Conservation (phyloP, 1,140 invertebrate genomes). For the Cardiocondyla obscurior region DNA sequence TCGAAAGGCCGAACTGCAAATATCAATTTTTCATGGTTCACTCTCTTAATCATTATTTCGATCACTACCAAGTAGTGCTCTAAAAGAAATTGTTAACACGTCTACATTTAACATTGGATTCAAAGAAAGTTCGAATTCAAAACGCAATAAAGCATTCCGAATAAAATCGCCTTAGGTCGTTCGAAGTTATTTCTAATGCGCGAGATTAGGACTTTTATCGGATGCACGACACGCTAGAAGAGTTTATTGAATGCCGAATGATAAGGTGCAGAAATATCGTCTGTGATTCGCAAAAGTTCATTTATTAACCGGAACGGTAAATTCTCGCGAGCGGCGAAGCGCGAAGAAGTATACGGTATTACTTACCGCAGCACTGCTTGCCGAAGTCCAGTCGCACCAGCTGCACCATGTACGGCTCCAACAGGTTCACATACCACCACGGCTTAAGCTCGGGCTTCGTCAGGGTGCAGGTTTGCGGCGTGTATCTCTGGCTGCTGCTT, state of each 20-base stretch:
- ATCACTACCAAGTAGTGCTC: background rate
- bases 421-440: slow-evolving; percentile 98
- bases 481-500: slow-evolving; percentile 93
- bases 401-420: slow-evolving; percentile 98
- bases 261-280: background rate
- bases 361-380: slow-evolving; percentile 95
- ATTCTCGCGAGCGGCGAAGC: background rate
- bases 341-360: slow-evolving; percentile 6
- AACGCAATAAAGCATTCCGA: background rate
- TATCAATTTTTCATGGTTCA: background rate
- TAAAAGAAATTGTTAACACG: background rate
- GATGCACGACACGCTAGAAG: background rate
- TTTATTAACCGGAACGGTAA: slow-evolving; percentile 1
- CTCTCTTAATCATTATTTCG: slow-evolving; percentile 6
- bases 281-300: background rate
- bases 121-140: background rate
- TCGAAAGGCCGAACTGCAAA: slow-evolving; percentile 1
- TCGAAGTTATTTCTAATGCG: background rate
- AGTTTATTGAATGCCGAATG: background rate
- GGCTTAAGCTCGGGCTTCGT: slow-evolving; percentile 92
- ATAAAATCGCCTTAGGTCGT: background rate
- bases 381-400: slow-evolving; percentile 96
- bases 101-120: background rate
- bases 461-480: slow-evolving; percentile 92
- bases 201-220: background rate